These are phyloP conservation scores for Campoletis sonorensis DNA, from an alignment of 1,140 invertebrate genomes.

Conservation along the genomic window DNA sequence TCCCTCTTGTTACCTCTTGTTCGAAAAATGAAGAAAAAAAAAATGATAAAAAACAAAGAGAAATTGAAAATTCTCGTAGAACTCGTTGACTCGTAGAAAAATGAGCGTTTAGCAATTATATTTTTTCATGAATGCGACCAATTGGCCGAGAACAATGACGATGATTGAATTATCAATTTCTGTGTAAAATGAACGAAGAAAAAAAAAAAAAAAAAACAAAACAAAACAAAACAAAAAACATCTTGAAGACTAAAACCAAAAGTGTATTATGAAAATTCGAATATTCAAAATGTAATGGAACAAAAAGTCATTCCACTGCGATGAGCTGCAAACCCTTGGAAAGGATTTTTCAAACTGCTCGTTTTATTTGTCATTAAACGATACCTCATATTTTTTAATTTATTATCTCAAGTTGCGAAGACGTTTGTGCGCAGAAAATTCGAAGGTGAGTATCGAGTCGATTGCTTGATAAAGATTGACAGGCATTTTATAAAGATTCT, in stretches of 20 bases:
- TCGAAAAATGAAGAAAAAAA: conserved; percentile 18
- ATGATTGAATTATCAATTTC: not conserved
- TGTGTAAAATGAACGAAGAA: not conserved
- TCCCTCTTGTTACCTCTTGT: conserved; percentile 30
- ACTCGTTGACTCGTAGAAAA: conserved; percentile 4
- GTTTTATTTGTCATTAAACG: too few species aligned
- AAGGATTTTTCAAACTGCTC: too few species aligned
- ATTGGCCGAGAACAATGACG: conserved; percentile 1
- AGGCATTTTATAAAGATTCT: not conserved
- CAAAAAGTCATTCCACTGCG: conserved; percentile 2
- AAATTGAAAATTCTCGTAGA: not conserved
- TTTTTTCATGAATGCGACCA: conserved; percentile 28
- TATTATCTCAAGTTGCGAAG: too few species aligned
- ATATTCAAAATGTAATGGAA: conserved; percentile 20
- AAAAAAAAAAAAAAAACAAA: not conserved
- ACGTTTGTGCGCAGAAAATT: too few species aligned
- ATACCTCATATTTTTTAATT: too few species aligned
- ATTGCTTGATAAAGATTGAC: not conserved
- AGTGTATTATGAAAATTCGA: conserved; percentile 29
- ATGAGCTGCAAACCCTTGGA: not conserved
- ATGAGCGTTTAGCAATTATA: conserved; percentile 32
- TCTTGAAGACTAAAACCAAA: not conserved
- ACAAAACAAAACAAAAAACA: conserved; percentile 4
- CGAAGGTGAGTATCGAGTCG: too few species aligned
- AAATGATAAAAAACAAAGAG: not conserved